Conservation (phyloP, 2,888 invertebrate genomes). For the Melanchra persicariae region DNA sequence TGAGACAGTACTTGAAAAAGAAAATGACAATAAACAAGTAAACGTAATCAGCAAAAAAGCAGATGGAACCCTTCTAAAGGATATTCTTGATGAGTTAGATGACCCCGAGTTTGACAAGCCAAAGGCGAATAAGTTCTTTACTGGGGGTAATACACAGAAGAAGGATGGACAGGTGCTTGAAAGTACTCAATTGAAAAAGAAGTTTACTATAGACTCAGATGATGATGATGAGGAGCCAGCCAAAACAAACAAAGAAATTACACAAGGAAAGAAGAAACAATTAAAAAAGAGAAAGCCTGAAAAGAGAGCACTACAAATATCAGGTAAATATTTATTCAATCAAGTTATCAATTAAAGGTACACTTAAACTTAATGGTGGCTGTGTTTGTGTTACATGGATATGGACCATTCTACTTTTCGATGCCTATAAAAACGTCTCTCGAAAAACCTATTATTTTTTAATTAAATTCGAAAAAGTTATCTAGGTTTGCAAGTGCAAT, state of each 20-base stretch:
- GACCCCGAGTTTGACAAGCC: constrained; percentile 78
- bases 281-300: constrained; percentile 80
- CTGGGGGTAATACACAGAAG: constrained; percentile 62
- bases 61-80: constrained; percentile 72
- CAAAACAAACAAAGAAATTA: constrained; percentile 57
- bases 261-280: constrained; percentile 78
- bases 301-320: constrained; percentile 83
- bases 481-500: too few relatives aligned
- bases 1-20: constrained; percentile 20
- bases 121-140: constrained; percentile 80
- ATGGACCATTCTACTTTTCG: too few relatives aligned
- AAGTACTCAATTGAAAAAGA: constrained; percentile 77
- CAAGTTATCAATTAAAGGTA: not conserved
- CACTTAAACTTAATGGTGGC: too few relatives aligned
- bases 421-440: too few relatives aligned
- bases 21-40: not conserved
- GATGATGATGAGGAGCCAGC: constrained; percentile 81
- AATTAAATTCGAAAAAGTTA: too few relatives aligned
- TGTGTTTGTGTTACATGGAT: not conserved
- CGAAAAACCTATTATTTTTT: too few relatives aligned
- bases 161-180: constrained; percentile 48
- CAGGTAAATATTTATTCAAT: constrained; percentile 74
- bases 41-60: constrained; percentile 30
- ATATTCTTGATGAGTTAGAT: constrained; percentile 83
- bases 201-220: constrained; percentile 85